Evolutionary conservation across 1,140 invertebrate genomes (phyloP), one percentile per base, ranked within the genome.

Genomic region (Geopemphigus sp.): DNA sequence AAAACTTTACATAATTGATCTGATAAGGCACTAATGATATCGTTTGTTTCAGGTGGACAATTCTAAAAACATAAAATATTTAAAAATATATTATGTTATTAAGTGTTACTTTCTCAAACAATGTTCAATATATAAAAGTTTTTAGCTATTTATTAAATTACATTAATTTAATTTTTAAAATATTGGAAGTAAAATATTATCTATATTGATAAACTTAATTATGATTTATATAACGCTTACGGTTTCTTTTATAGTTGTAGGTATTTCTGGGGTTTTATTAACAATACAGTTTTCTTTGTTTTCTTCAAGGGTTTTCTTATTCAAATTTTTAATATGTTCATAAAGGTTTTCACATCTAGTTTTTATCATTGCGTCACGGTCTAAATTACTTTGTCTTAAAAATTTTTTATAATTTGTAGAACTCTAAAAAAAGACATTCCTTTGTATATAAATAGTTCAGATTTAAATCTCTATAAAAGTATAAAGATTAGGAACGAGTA

Each of bases 321-420:
- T 63, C 0, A 78, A 47, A 10, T 26, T 19, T 45, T 50, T 63
- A 26, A 78, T 14, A 47, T n/a, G 39, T 59, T 12, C 57, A 78
- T 50, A 19, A 78, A n/a, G 10, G 47, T 39, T 26, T 47, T 47
- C 22, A 78, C 74, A 78, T n/a, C 50, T 63, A 4, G 15, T 12
- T 78, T 63, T 61, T 5, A 78, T 12, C 12, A 26, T 12, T 6
- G n/a, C 17, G 5, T 78, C 74, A 45, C 22, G 57, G 11, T 78
- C 32, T 24, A 47, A 15, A 78, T 63, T n/a, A 78, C 74, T 78
- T 50, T n/a, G 57, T 47, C 74, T 78, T 50, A 78, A 63, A n/a
- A 78, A 78, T 54, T 78, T 78, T 26, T 78, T 63, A 78, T 78
- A 47, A 0, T 24, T 29, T 0, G 61, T 29, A 14, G 15, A 63